Percentiles rank a stretch among this genome's conserved stretches.
Evolutionary conservation across 2,797 vertebrate genomes (phyloP).

Genomic region (Premnoplex brunnescens): DNA sequence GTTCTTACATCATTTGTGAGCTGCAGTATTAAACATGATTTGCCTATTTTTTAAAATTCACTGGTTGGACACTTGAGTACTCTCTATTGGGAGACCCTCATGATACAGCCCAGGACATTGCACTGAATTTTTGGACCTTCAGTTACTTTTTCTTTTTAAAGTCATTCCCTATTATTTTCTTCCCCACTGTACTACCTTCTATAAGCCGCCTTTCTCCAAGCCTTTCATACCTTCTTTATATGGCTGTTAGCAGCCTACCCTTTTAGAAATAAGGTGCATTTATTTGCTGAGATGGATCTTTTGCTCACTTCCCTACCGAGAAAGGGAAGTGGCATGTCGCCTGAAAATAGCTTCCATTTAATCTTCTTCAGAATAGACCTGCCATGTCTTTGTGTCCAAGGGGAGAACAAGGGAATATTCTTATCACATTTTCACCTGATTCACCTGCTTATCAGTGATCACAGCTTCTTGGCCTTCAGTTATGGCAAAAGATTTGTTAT

Average conservation of each 20-base stretch:
- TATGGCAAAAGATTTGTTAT: neutral
- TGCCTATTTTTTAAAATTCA: neutral
- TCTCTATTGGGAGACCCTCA: neutral
- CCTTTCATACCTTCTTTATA: neutral
- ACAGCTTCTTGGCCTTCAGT: neutral
- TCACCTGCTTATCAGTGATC: neutral
- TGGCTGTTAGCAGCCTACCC: neutral
- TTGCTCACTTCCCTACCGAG: neutral
- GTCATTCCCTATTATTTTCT: neutral
- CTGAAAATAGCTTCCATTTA: neutral
- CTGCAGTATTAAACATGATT: neutral
- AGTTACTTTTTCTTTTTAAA: neutral
- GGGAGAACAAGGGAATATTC: neutral
- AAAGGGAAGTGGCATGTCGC: neutral
- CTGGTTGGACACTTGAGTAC: neutral
- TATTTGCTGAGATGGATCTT: neutral
- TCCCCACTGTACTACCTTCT: neutral
- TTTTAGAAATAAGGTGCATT: neutral
- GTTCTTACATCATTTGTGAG: neutral
- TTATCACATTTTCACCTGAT: neutral
- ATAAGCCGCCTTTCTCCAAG: neutral
- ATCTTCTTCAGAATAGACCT: neutral
- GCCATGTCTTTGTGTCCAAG: neutral
- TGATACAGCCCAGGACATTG: neutral
- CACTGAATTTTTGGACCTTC: neutral